Evolutionary conservation across 2,797 vertebrate species (phyloP), one percentile per base, ranked within the genome.

Genomic region (Microctenopoma stevenorrisi): DNA sequence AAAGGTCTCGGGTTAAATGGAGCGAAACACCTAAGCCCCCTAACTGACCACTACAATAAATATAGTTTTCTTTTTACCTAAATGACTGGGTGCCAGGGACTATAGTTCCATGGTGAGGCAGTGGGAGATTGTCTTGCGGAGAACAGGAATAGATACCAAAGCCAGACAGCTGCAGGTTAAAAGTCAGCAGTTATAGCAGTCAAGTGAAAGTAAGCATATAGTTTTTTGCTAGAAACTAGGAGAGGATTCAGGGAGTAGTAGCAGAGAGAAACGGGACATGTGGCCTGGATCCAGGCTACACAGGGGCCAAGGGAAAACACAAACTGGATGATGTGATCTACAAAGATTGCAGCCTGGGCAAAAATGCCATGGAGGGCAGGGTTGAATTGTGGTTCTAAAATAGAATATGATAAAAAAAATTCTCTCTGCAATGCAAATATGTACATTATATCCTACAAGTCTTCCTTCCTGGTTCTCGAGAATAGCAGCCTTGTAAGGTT

Each of bases 1-100:
- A 3, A 22, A 82, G 83, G 72, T 84, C 60, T 51, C 22, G 5
- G 59, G 52, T 62, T 80, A 88, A 90, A 89, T 90, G 70, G 75
- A 85, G 88, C 81, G 30, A 35, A 86, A 64, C 74, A 83, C 81
- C 86, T 83, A 30, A 51, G 16, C 50, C 22, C 51, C 22, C 47
- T 46, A 60, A 54, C 66, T 76, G 84, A 87, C 78, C 74, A 12
- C 60, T 59, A 52, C 71, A 57, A 55, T 52, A 18, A 26, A 53
- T 44, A 6, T 42, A 4, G 12, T n/a, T 7, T 46, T 18, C 18
- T 15, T 43, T 38, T 11, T 33, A 18, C 13, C 16, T 26, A 51
- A 43, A 66, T 50, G 65, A 59, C 64, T 5, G 7, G 54, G 37
- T n/a, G 9, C 30, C 33, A 55, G 10, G 37, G n/a, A 57, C 54